Percentiles rank a stretch among this genome's conserved stretches.
These are phyloP conservation scores for Yponomeuta cagnagella DNA, from an alignment of 2,888 invertebrate species.

Conservation along the genomic window DNA sequence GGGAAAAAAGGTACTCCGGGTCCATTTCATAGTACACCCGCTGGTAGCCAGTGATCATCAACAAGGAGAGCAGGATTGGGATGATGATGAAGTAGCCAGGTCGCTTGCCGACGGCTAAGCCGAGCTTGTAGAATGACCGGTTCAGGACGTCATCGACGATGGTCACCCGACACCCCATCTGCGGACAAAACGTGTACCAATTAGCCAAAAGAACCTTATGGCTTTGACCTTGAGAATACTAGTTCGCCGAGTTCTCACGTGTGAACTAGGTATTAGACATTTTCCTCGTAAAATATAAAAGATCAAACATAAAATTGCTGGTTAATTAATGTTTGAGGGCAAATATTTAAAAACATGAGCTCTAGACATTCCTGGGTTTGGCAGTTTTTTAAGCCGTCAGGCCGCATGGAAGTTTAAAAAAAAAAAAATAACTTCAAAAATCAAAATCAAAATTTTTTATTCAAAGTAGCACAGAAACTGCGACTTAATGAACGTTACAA, in stretches of 20 bases:
- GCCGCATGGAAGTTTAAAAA: too few relatives aligned
- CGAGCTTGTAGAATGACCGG: conserved; percentile 87
- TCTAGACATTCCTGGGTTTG: not conserved
- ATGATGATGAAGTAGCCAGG: conserved; percentile 93
- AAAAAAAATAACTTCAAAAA: too few relatives aligned
- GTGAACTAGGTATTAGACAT: not conserved
- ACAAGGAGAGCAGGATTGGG: conserved; percentile 85
- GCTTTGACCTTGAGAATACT: not conserved
- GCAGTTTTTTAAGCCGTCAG: too few relatives aligned
- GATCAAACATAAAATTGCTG: not conserved
- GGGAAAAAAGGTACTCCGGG: conserved; percentile 94
- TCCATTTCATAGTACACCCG: conserved; percentile 92
- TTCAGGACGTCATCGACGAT: conserved; percentile 88
- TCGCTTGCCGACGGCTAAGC: conserved; percentile 84
- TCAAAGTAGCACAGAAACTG: too few relatives aligned
- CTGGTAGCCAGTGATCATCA: conserved; percentile 93
- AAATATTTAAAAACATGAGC: not conserved
- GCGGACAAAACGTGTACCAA: conserved; percentile 31
- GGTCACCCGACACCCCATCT: conserved; percentile 85
- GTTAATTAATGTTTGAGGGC: not conserved
- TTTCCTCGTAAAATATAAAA: not conserved
- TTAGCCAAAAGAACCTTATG: not conserved
- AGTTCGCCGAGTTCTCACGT: not conserved
- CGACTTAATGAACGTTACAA: too few relatives aligned
- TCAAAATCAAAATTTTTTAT: too few relatives aligned